Evolutionary conservation across 2,797 vertebrate genomes (phyloP).

Genomic region (Paedocypris micromegethes): DNA sequence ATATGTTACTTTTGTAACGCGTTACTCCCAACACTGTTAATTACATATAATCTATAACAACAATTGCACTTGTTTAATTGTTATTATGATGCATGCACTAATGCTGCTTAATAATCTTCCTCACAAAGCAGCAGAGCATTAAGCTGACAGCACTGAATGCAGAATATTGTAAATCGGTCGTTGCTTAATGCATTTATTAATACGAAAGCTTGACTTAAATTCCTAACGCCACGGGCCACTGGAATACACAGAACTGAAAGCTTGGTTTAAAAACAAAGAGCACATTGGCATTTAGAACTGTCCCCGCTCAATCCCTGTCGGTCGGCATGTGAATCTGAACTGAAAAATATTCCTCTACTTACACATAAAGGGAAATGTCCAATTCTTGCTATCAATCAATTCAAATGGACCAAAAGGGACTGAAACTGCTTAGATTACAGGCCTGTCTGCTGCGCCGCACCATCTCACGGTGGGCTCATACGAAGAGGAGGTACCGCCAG

Average conservation of each 20-base stretch:
- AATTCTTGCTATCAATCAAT: conserved; percentile 13
- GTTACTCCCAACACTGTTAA: no score
- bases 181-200: no score
- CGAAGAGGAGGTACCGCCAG: conserved; percentile 56
- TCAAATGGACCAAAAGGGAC: conserved; percentile 13
- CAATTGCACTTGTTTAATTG: neutral
- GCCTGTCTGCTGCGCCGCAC: neutral
- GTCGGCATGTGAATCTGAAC: conserved; percentile 24
- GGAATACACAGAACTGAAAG: conserved; percentile 22
- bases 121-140: conserved; percentile 26
- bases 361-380: conserved; percentile 10
- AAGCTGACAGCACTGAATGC: conserved; percentile 13
- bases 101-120: neutral
- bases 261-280: conserved; percentile 20
- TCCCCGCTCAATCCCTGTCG: conserved; percentile 12
- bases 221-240: conserved; percentile 3
- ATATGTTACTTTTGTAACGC: no score
- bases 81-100: neutral
- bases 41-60: neutral
- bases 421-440: conserved; percentile 15
- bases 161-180: neutral
- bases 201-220: neutral
- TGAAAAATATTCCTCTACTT: conserved; percentile 10
- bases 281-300: conserved; percentile 11
- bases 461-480: conserved; percentile 44